Conservation (phyloP, 1,140 invertebrate genomes). For the Leptinotarsa defecta region DNA sequence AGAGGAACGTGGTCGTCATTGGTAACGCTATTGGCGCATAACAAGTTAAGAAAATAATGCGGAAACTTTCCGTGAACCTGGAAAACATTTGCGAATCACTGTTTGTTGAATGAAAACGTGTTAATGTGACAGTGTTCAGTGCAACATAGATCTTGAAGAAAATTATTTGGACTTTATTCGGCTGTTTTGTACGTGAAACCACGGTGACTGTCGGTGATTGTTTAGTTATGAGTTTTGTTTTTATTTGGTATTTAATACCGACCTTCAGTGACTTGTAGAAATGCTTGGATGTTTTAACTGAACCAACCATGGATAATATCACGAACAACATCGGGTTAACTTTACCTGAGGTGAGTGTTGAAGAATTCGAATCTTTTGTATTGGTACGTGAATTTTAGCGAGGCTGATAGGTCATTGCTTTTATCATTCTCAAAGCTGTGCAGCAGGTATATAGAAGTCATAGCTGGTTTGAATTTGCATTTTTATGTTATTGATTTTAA, state of each 20-base stretch:
- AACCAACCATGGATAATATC: conserved; percentile 43
- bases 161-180: background rate
- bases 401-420: background rate
- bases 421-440: background rate
- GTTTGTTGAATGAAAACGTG: background rate
- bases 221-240: background rate
- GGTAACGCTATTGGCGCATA: conserved; percentile 33
- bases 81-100: background rate
- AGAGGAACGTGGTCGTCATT: conserved; percentile 31
- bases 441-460: background rate
- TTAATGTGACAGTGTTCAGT: background rate
- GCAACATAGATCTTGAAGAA: background rate
- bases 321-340: conserved; percentile 41
- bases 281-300: conserved; percentile 16
- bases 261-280: conserved; percentile 8
- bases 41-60: conserved; percentile 29
- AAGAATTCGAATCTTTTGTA: background rate
- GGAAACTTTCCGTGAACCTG: conserved; percentile 15
- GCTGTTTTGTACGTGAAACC: conserved; percentile 7
- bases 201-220: background rate
- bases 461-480: background rate
- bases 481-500: background rate
- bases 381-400: background rate
- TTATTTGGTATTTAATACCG: conserved; percentile 3
- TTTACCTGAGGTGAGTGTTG: conserved; percentile 43